Evolutionary conservation across 2,113 vertebrate species (phyloP).

Genomic region (Gobius niger): DNA sequence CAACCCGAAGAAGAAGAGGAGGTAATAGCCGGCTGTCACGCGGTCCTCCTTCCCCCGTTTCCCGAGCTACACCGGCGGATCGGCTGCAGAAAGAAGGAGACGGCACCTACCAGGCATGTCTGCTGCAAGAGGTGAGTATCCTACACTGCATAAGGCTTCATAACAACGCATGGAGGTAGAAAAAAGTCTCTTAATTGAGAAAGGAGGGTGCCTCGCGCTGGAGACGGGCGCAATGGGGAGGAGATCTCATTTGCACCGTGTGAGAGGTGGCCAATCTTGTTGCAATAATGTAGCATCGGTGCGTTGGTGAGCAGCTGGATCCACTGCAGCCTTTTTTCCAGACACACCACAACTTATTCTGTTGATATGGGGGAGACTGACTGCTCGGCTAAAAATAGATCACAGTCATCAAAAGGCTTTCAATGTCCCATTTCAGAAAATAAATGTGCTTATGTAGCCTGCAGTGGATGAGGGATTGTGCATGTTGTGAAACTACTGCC

Average conservation of each 20-base stretch:
- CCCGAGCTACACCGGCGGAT: conserved; percentile 16
- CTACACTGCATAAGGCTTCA: conserved; percentile 69
- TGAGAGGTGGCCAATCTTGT: conserved; percentile 33
- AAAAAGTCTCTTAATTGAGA: conserved; percentile 18
- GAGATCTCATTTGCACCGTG: conserved; percentile 43
- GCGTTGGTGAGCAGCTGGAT: conserved; percentile 42
- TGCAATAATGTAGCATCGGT: conserved; percentile 59
- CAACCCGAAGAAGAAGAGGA: conserved; percentile 26
- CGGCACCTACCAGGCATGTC: conserved; percentile 76
- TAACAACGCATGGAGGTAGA: conserved; percentile 25
- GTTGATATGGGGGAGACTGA: conserved; percentile 9
- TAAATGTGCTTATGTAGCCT: not conserved
- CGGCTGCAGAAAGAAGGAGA: conserved; percentile 41
- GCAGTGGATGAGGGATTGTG: not conserved
- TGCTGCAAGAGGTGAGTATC: conserved; percentile 75
- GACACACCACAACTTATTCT: conserved; percentile 43
- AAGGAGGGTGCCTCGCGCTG: conserved; percentile 18
- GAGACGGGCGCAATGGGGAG: conserved; percentile 16
- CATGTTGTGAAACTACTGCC: conserved; percentile 8
- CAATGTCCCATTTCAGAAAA: conserved; percentile 2
- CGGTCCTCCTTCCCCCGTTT: not conserved
- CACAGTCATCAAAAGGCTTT: not conserved
- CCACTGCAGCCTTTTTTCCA: conserved; percentile 47
- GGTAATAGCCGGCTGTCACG: conserved; percentile 21
- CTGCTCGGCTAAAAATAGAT: conserved; percentile 23